A percentile compares a stretch with the other conserved stretches of the same genome.
These are phyloP conservation scores for Melanostigma gelatinosum DNA, from an alignment of 2,113 vertebrate genomes.

Conservation along the genomic window DNA sequence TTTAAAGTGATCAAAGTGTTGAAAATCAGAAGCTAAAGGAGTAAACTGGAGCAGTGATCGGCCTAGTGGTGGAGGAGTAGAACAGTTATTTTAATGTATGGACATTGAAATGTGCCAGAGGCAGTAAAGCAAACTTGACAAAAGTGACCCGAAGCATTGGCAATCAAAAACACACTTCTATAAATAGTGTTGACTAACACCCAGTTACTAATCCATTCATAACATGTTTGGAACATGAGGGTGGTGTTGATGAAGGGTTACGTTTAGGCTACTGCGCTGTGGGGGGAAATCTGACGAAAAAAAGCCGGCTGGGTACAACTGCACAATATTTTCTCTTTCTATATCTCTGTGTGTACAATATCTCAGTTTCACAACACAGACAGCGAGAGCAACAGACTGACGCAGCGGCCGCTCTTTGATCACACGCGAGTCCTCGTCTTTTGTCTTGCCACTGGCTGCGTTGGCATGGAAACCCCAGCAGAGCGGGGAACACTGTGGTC, in stretches of 20 bases:
- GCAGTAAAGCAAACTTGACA: neutral
- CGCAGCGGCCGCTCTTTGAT: slow-evolving; percentile 54
- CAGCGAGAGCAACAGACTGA: slow-evolving; percentile 38
- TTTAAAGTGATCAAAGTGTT: no score
- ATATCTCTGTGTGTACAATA: neutral
- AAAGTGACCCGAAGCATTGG: neutral
- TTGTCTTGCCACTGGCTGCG: slow-evolving; percentile 82
- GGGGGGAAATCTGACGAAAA: neutral
- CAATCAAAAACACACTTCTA: neutral
- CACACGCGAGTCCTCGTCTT: slow-evolving; percentile 76
- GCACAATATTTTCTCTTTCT: neutral
- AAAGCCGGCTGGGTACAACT: neutral
- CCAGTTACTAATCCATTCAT: neutral
- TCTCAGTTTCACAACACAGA: slow-evolving; percentile 23
- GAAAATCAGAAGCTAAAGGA: neutral
- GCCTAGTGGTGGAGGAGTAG: neutral
- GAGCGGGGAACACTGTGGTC: slow-evolving; percentile 81
- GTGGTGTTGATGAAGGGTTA: neutral
- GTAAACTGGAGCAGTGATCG: neutral
- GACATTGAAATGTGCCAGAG: neutral
- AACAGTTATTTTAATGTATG: neutral
- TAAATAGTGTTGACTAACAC: neutral
- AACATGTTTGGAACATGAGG: neutral
- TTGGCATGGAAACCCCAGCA: slow-evolving; percentile 85
- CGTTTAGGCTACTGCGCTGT: neutral